Evolutionary conservation across 2,797 vertebrate species (phyloP).

Genomic region (Margarornis squamiger): DNA sequence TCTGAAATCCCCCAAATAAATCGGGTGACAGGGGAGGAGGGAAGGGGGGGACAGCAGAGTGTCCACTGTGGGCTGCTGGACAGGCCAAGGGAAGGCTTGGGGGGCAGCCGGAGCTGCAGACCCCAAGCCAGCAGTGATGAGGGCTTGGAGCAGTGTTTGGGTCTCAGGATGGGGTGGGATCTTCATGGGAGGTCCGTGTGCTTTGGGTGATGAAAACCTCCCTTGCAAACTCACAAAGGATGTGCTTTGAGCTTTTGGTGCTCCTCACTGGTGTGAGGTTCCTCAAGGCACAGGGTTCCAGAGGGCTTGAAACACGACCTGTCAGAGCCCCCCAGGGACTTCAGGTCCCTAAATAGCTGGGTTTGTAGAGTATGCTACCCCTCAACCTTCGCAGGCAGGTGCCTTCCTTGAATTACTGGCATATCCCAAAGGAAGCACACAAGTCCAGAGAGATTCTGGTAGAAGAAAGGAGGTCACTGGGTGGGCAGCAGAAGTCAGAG

Average conservation of each 20-base stretch:
- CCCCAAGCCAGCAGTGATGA: fast-evolving
- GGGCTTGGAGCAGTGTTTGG: neutral
- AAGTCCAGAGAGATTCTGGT: neutral
- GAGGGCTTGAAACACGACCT: neutral
- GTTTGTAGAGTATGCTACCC: fast-evolving
- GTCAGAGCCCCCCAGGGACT: fast-evolving
- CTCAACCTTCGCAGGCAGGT: neutral
- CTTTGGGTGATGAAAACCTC: neutral
- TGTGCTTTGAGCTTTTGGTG: neutral
- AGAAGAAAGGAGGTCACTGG: neutral
- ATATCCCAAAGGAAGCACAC: neutral
- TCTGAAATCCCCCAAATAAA: fast-evolving
- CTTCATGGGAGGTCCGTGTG: fast-evolving
- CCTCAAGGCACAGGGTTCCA: neutral
- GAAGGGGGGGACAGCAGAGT: fast-evolving
- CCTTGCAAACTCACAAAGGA: fast-evolving
- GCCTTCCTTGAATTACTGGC: neutral
- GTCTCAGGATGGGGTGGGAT: too few species aligned
- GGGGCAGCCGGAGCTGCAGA: fast-evolving
- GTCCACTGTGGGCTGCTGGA: neutral
- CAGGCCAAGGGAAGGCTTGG: neutral
- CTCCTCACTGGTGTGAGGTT: neutral
- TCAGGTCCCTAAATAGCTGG: neutral
- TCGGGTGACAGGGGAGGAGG: fast-evolving
- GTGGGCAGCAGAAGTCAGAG: fast-evolving